phyloP scores from a whole-genome alignment of 1,140 invertebrate genomes.

The Pentalonia nigronervosa region DNA sequence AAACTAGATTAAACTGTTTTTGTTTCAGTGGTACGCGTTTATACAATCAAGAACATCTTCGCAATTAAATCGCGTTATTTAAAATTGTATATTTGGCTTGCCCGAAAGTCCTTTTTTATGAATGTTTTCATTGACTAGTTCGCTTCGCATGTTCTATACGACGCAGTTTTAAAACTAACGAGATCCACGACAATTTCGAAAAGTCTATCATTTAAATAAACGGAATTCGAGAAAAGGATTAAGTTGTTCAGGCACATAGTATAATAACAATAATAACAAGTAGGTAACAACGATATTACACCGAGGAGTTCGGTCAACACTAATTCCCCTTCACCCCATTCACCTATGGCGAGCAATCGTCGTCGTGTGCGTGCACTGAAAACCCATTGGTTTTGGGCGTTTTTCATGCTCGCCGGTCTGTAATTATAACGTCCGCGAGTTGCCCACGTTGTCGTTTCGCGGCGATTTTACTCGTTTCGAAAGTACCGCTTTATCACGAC shows the following conservation, averaged over 20 bases:
- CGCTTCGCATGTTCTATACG: no score
- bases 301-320: neutral
- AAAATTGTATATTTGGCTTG: neutral
- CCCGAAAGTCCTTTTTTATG: accelerated
- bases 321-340: neutral
- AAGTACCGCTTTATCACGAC: neutral
- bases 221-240: neutral
- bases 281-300: neutral
- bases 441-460: neutral
- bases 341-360: neutral
- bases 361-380: neutral
- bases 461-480: conserved; percentile 1
- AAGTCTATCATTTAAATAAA: neutral
- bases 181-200: neutral
- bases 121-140: neutral
- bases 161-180: neutral
- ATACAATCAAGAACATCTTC: neutral
- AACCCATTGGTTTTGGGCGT: conserved; percentile 14
- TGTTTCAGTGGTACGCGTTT: neutral
- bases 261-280: neutral
- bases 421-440: neutral
- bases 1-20: neutral
- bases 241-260: neutral
- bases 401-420: neutral
- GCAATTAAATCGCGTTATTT: neutral